These are phyloP conservation scores for Caenorhabditis sp. DNA, from an alignment of 2,888 invertebrate genomes.

Conservation along the genomic window DNA sequence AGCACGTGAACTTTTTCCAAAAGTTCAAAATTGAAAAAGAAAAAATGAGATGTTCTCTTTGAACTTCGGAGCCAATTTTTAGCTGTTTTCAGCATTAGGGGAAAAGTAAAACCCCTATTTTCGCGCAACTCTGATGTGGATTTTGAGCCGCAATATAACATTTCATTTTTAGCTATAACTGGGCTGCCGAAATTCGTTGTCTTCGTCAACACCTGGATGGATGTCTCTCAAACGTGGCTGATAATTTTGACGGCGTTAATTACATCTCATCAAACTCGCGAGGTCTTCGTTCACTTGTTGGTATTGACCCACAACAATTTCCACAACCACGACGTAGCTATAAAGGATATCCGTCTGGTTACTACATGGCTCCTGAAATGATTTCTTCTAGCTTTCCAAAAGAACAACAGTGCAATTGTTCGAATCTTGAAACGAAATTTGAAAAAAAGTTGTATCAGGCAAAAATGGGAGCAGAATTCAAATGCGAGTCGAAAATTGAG, in stretches of 20 bases:
- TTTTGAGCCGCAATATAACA: not conserved
- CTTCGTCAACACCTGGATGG: slow-evolving; percentile 17
- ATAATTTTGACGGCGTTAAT: not conserved
- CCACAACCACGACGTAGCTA: not conserved
- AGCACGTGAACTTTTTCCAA: too few species aligned
- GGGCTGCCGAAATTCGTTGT: slow-evolving; percentile 43
- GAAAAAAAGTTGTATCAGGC: slow-evolving; percentile 34
- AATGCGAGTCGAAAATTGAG: slow-evolving; percentile 15
- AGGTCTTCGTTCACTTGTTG: not conserved
- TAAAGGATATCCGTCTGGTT: not conserved
- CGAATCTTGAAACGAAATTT: slow-evolving; percentile 7
- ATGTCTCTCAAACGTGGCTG: not conserved
- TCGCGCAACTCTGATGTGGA: too few species aligned
- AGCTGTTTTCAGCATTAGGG: too few species aligned
- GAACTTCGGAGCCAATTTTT: too few species aligned
- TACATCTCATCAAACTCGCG: not conserved
- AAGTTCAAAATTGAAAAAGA: too few species aligned
- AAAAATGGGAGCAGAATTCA: slow-evolving; percentile 19
- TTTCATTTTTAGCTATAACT: slow-evolving; percentile 18
- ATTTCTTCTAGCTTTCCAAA: not conserved
- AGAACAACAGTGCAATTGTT: not conserved
- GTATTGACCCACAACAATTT: not conserved
- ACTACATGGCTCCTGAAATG: not conserved
- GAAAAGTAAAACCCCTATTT: too few species aligned
- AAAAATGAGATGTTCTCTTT: too few species aligned